Conservation (phyloP, 1,140 invertebrate genomes). For the Heterodera schachtii region DNA sequence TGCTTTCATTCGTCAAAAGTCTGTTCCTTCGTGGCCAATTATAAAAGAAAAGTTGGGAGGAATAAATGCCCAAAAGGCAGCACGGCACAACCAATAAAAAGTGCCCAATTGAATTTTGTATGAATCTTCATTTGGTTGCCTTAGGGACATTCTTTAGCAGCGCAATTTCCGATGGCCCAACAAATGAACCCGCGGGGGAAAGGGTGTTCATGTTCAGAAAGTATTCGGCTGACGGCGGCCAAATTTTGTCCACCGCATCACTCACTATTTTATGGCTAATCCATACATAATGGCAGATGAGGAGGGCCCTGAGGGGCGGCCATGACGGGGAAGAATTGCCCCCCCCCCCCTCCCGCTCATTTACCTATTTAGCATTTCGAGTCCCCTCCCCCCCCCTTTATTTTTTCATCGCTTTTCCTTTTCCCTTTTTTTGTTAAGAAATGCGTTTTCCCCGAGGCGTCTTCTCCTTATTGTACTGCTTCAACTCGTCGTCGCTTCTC, state of each 20-base stretch:
- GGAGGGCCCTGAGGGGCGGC: too few species aligned
- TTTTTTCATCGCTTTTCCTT: neutral
- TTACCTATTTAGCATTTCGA: neutral
- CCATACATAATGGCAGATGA: neutral
- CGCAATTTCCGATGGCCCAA: neutral
- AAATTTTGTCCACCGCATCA: too few species aligned
- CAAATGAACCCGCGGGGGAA: neutral
- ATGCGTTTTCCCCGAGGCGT: neutral
- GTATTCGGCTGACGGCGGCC: neutral
- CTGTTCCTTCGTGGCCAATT: neutral
- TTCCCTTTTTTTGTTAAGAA: too few species aligned
- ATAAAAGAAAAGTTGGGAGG: neutral
- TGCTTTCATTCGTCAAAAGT: neutral
- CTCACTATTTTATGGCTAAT: neutral
- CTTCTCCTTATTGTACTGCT: neutral
- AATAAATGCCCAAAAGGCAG: neutral
- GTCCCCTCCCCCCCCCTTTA: neutral
- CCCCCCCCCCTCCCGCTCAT: too few species aligned
- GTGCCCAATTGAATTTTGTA: neutral
- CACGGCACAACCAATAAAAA: too few species aligned
- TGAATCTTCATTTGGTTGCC: neutral
- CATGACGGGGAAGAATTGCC: neutral
- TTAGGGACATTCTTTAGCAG: neutral
- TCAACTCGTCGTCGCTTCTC: neutral
- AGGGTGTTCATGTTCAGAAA: neutral